Base-by-base conservation (phyloP, 2,888 invertebrate genomes). In the Homarus gammarus region DNA sequence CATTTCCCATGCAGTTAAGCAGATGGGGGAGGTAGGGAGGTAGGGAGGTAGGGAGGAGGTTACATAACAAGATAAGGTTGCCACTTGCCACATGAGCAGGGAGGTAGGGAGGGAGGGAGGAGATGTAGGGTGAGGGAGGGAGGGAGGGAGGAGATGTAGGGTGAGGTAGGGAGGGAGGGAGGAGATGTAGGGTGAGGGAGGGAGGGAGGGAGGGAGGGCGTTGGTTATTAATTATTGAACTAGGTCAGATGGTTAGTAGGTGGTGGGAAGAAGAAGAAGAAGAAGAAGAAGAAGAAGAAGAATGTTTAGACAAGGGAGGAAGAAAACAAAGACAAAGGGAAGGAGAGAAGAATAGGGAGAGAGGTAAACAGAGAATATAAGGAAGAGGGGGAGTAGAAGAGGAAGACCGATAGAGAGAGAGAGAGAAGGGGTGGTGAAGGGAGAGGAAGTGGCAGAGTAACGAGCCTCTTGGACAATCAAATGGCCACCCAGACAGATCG, bases 351-450 rank as follows among this genome's bases (percentile, higher is more conserved):
- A n/a, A n/a, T n/a, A n/a, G n/a, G n/a, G n/a, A n/a, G n/a, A n/a
- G 49, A 49, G 49, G 31, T 40, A 49, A 44, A 77, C 44, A 49
- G 77, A 49, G 49, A 49, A 44, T 40, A n/a, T 77, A 44, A 51
- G 1, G 49, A 27, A 51, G 51, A 56, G 27, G 51, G 27, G 27
- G n/a, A 12, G 10, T 12, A 27, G 27, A 70, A 1, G n/a, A 49
- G 44, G n/a, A 49, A 27, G 2, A 12, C 44, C 77, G 2, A 77
- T 10, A 56, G 12, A 22, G 56, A 56, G 56, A 56, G 56, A 22
- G 56, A 22, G 22, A 56, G 75, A 33, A 36, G 40, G 51, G 27
- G 27, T 22, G 49, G 49, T 31, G 18, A 2, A 44, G 44, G 77
- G 27, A 6, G 44, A 27, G 77, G 77, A 44, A 40, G 27, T n/a